Evolutionary conservation across 2,113 vertebrate species (phyloP).

Genomic region (Gallinago jamesoni): DNA sequence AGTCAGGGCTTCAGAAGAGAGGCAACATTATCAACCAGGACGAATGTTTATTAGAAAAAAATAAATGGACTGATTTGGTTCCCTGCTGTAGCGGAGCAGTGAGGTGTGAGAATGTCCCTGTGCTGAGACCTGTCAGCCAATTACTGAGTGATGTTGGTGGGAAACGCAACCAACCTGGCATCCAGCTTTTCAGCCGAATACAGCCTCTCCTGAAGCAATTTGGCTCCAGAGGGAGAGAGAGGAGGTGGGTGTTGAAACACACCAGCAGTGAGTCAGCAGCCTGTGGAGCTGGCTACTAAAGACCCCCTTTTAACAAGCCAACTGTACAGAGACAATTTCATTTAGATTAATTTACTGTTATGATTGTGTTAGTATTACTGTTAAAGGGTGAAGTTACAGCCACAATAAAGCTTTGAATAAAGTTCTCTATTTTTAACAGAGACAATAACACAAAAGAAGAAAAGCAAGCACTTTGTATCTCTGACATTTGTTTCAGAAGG

Average conservation of each 20-base stretch:
- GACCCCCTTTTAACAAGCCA: background rate
- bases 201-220: background rate
- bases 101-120: background rate
- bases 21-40: background rate
- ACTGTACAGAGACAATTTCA: background rate
- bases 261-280: background rate
- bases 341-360: background rate
- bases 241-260: background rate
- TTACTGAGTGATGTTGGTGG: background rate
- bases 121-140: background rate
- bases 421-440: background rate
- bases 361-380: background rate
- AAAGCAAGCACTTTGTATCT: background rate
- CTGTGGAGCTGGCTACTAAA: background rate
- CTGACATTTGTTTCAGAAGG: background rate
- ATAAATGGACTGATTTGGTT: background rate
- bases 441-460: background rate
- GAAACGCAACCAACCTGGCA: background rate
- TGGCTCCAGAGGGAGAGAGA: background rate
- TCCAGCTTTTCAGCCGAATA: background rate
- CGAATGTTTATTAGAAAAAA: background rate
- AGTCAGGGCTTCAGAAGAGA: background rate
- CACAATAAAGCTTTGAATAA: background rate
- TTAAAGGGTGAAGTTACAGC: background rate
- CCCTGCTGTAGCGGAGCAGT: background rate